These are phyloP conservation scores for Platichthys flesus DNA, from an alignment of 2,113 vertebrate species.

Conservation along the genomic window DNA sequence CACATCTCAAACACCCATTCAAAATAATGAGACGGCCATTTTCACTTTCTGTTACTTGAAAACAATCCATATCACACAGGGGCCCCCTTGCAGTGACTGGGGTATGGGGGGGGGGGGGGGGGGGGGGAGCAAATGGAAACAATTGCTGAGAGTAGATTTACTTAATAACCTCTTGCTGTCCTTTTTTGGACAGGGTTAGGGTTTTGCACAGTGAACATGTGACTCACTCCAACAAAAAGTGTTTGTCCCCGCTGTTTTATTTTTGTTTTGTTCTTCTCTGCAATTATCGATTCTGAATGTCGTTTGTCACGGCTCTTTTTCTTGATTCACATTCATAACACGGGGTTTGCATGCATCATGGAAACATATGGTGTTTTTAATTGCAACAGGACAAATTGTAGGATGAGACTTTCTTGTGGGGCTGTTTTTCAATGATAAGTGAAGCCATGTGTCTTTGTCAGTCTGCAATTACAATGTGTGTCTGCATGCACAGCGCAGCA, in stretches of 20 bases:
- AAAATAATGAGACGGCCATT: slow-evolving; percentile 80
- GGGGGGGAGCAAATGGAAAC: slow-evolving; percentile 35
- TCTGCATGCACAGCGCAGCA: slow-evolving; percentile 6
- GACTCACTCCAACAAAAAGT: slow-evolving; percentile 1
- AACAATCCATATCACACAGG: slow-evolving; percentile 73
- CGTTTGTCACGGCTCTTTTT: not conserved
- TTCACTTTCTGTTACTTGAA: slow-evolving; percentile 72
- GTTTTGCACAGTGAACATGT: slow-evolving; percentile 11
- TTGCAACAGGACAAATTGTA: slow-evolving; percentile 22
- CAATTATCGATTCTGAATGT: slow-evolving; percentile 7
- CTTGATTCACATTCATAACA: slow-evolving; percentile 14
- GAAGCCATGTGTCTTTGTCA: slow-evolving; percentile 35
- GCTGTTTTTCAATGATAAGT: slow-evolving; percentile 18
- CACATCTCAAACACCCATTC: slow-evolving; percentile 74
- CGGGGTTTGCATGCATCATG: not conserved
- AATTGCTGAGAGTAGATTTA: slow-evolving; percentile 63
- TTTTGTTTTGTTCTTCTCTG: not conserved
- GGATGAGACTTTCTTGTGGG: not conserved
- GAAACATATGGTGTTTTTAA: slow-evolving; percentile 35
- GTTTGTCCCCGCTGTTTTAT: not conserved
- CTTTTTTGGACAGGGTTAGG: too few species aligned
- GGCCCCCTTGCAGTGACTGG: slow-evolving; percentile 44
- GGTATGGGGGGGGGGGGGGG: slow-evolving; percentile 35
- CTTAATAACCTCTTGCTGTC: slow-evolving; percentile 69
- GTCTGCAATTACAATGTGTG: slow-evolving; percentile 15